Base-by-base conservation (phyloP, 2,888 invertebrate species). In the Masnerella sp. region DNA sequence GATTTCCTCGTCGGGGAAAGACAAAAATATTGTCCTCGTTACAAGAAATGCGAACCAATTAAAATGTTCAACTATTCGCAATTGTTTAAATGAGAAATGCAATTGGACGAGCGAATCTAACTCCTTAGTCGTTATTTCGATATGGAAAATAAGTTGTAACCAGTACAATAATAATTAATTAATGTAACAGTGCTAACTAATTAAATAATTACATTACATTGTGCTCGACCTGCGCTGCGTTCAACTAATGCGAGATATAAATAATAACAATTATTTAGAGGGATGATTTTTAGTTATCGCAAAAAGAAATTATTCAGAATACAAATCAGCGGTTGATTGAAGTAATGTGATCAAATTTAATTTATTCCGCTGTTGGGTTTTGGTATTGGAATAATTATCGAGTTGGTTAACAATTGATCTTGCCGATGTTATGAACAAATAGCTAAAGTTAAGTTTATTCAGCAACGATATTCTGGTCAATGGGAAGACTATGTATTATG, bases 131-230 rank as follows among this genome's bases (percentile, higher is more conserved):
- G 38, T 45, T 20, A 28, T 49, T 67, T 47, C 52, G 54, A 52
- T 49, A 61, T 45, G 45, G 28, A 58, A 72, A 65, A 59, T 49
- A 61, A 54, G 12, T 47, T 45, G 43, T 71, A 54, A 56, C 40
- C 34, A 42, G 25, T 49, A 65, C 40, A 54, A 47, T 61, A 40
- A 34, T 49, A 54, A 56, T 72, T 40, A 28, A n/a, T n/a, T n/a
- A 58, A 58, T 15, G 20, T 69, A 69, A 61, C 54, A 49, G 40
- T 54, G 42, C 36, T 11, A 45, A 51, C 47, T 52, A n/a, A n/a
- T n/a, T n/a, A n/a, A n/a, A n/a, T 52, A 43, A 45, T 61, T 49
- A 49, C 47, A 68, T 49, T 47, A 52, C 43, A 43, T 42, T 43
- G 18, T 51, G 64, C 70, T 62, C 62, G 56, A 62, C 4, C 56